These are phyloP conservation scores for Chromobotia macracanthus DNA, from an alignment of 2,797 vertebrate genomes.

Conservation along the genomic window DNA sequence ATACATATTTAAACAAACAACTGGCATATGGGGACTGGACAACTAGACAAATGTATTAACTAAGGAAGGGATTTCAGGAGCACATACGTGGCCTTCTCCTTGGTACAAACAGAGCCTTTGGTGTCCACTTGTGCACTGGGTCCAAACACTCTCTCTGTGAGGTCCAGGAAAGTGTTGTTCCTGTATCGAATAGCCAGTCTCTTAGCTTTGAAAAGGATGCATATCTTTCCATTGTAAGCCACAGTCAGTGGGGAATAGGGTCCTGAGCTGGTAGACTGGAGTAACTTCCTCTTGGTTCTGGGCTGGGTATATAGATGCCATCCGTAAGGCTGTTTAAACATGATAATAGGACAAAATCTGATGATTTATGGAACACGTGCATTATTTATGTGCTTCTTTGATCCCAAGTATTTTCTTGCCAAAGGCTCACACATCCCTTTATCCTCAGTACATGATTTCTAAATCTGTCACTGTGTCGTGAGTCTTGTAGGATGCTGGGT, in stretches of 20 bases:
- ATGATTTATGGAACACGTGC: constrained; percentile 15
- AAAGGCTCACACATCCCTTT: not conserved
- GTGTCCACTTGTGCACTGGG: constrained; percentile 81
- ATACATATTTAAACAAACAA: too few species aligned
- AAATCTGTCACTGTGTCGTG: constrained; percentile 33
- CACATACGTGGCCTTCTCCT: constrained; percentile 89
- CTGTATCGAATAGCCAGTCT: constrained; percentile 87
- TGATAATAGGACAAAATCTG: constrained; percentile 33
- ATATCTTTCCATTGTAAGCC: constrained; percentile 84
- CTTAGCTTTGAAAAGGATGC: constrained; percentile 94
- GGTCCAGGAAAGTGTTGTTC: constrained; percentile 89
- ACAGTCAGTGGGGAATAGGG: constrained; percentile 83
- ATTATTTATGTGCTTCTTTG: constrained; percentile 43
- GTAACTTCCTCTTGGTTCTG: constrained; percentile 76
- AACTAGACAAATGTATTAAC: too few species aligned
- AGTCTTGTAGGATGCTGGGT: constrained; percentile 48
- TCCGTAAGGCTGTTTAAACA: constrained; percentile 73
- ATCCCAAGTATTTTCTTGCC: constrained; percentile 23
- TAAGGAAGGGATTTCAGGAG: not conserved
- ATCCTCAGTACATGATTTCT: not conserved
- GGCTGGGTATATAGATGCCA: constrained; percentile 78
- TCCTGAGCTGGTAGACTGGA: constrained; percentile 75
- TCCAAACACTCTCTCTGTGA: constrained; percentile 86
- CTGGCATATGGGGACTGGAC: too few species aligned
- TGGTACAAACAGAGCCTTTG: constrained; percentile 87